Evolutionary conservation across 2,888 invertebrate genomes (phyloP), one percentile per base, ranked within the genome.

Genomic region (Prenolepis imparis): DNA sequence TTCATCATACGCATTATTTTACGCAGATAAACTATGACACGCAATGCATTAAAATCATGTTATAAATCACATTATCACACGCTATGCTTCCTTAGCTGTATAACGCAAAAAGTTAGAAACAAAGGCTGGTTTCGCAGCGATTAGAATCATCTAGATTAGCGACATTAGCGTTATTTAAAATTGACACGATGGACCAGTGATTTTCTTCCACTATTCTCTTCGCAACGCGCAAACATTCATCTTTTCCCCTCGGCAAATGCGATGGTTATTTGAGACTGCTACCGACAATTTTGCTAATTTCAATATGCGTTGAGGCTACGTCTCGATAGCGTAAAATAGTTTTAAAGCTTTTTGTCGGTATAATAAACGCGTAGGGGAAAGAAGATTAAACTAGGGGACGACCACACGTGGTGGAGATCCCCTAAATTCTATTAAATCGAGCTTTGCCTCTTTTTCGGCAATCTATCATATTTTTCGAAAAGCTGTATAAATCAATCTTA

Each of bases 201-300:
- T 44, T 44, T n/a, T 57, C 55, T 39, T 15, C 6, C 21, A 63
- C 8, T 61, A 39, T 55, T 74, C 32, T 21, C n/a, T 28, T 1
- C 12, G 44, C 5, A 59, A 11, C 11, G 11, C 11, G 41, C 28
- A 61, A 73, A 41, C 3, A 41, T 59, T 12, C 4, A n/a, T 73
- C 24, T 61, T 73, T 41, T n/a, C 28, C 24, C 6, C 21, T 9
- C 3, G 15, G 32, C 24, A 57, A 39, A 24, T 9, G 1, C 18
- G 39, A 18, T 15, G 0, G 28, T 12, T 74, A 74, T 74, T 74
- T 74, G 32, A 74, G 21, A 32, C 21, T 44, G n/a, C 44, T 48
- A 44, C n/a, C 9, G 21, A 32, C 15, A 59, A 3, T 61, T 32
- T 74, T 15, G 21, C 11, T 44, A 32, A 44, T 32, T 74, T 32